A percentile compares a stretch with the other conserved stretches of the same genome.
phyloP scores from a whole-genome alignment of 2,888 invertebrate species.

The Altica lythri region DNA sequence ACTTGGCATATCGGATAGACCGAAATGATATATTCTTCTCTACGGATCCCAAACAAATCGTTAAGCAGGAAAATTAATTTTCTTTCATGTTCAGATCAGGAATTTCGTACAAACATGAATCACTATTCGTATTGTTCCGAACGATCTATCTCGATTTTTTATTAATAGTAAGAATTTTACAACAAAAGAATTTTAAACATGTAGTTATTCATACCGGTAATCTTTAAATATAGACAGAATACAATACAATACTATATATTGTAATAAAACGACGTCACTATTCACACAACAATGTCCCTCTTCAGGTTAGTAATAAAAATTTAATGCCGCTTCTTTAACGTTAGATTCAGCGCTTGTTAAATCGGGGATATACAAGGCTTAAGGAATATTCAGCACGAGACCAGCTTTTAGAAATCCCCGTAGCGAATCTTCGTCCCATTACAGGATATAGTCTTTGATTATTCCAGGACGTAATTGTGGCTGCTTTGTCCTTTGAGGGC shows the following conservation, averaged over 20 bases:
- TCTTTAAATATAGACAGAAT: too few species aligned
- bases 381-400: constrained; percentile 31
- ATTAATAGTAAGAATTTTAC: too few species aligned
- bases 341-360: constrained; percentile 43
- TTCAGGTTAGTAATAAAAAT: constrained; percentile 45
- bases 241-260: too few species aligned
- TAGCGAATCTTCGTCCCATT: constrained; percentile 50
- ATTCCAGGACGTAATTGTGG: constrained; percentile 54
- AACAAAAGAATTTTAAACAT: too few species aligned
- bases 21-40: constrained; percentile 30
- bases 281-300: constrained; percentile 33
- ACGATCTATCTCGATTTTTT: too few species aligned
- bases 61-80: constrained; percentile 30
- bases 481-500: constrained; percentile 54
- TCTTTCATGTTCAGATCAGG: constrained; percentile 10
- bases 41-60: constrained; percentile 22
- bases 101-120: not conserved
- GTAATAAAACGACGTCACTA: too few species aligned
- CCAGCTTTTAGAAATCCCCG: constrained; percentile 42
- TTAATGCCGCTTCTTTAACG: constrained; percentile 48
- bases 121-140: too few species aligned
- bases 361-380: constrained; percentile 39
- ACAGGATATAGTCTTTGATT: constrained; percentile 56
- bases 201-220: too few species aligned
- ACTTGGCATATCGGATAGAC: constrained; percentile 33